These are phyloP conservation scores for Siphamia tubifer DNA, from an alignment of 2,113 vertebrate genomes.

Conservation along the genomic window DNA sequence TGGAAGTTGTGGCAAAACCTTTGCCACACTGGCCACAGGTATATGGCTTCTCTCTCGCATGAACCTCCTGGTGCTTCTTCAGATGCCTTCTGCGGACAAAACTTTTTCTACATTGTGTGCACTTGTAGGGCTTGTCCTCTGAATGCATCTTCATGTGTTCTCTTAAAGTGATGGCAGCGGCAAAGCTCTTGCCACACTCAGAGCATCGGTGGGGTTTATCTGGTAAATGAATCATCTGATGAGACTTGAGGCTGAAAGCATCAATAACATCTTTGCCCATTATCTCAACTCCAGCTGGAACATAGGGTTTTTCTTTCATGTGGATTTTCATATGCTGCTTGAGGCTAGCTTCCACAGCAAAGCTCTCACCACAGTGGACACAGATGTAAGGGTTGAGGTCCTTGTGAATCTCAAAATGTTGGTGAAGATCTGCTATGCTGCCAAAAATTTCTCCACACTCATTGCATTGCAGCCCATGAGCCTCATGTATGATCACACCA, in stretches of 20 bases:
- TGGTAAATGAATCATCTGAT: constrained; percentile 81
- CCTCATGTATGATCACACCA: constrained; percentile 82
- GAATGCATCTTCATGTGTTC: constrained; percentile 89
- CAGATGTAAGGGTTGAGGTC: constrained; percentile 82
- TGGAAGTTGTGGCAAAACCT: constrained; percentile 81
- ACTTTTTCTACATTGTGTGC: constrained; percentile 89
- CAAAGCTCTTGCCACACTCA: constrained; percentile 82
- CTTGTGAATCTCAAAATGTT: constrained; percentile 84
- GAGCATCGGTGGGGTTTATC: constrained; percentile 83
- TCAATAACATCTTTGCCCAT: constrained; percentile 84
- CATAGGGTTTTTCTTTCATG: constrained; percentile 82
- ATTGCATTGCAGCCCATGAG: constrained; percentile 83
- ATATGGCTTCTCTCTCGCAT: constrained; percentile 88
- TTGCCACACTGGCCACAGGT: constrained; percentile 82
- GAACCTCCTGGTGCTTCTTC: constrained; percentile 87
- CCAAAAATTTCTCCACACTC: constrained; percentile 83
- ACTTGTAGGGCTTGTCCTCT: constrained; percentile 91
- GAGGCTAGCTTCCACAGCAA: constrained; percentile 82
- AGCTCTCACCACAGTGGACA: constrained; percentile 82
- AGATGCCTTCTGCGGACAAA: constrained; percentile 89
- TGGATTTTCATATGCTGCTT: constrained; percentile 84
- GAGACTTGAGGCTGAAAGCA: constrained; percentile 80
- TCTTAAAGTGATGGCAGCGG: constrained; percentile 80
- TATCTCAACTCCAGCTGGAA: constrained; percentile 78
- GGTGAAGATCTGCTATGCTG: constrained; percentile 81